A percentile compares a stretch with the other conserved stretches of the same genome.
Conservation (phyloP, 2,797 vertebrate genomes). For the Crocidura indochinensis region DNA sequence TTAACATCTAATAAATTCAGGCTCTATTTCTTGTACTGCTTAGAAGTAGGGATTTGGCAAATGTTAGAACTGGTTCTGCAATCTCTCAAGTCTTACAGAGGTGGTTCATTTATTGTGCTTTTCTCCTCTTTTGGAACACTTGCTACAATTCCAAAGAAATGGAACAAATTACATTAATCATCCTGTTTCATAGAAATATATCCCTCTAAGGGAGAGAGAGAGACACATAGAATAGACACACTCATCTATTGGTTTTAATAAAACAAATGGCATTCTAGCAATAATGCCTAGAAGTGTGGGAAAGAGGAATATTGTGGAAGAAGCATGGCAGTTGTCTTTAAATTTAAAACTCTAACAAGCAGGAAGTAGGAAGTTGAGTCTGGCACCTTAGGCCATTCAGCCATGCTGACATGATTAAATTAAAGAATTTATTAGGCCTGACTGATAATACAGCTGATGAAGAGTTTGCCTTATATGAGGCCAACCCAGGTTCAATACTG, state of each 20-base stretch:
- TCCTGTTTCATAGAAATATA: neutral
- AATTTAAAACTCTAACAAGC: neutral
- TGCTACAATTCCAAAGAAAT: slow-evolving; percentile 45
- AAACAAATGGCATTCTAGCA: no score
- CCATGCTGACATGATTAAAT: no score
- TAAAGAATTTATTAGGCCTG: no score
- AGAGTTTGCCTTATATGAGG: no score
- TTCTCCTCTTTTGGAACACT: slow-evolving; percentile 9
- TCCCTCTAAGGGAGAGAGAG: neutral
- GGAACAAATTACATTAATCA: slow-evolving; percentile 25
- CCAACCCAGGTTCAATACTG: no score
- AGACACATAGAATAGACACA: no score
- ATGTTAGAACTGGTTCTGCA: neutral
- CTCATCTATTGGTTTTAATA: no score
- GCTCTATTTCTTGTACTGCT: no score
- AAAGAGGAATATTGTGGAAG: neutral
- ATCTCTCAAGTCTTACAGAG: neutral
- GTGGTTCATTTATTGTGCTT: neutral
- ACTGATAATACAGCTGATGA: no score
- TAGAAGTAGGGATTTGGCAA: neutral
- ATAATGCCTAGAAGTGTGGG: no score
- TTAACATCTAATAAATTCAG: neutral
- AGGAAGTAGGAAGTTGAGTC: no score
- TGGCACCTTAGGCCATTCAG: no score
- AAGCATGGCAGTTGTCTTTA: neutral